Evolutionary conservation across 2,113 vertebrate species (phyloP), one percentile per base, ranked within the genome.

Genomic region (Aplodontia rufa): DNA sequence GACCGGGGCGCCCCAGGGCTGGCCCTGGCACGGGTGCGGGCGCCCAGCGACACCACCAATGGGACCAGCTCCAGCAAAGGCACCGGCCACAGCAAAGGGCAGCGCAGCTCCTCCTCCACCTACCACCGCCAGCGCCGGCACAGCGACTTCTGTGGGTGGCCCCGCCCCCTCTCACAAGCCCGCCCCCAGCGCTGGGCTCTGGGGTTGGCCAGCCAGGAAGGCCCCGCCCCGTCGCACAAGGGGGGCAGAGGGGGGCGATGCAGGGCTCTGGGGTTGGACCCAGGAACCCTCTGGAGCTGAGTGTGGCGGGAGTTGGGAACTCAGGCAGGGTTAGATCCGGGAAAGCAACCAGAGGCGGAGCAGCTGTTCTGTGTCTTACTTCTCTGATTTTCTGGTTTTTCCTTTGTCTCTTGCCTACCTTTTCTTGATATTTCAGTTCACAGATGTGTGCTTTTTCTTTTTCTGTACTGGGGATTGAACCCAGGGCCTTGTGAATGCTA

Each of bases 51-150:
- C 93, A 98, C 98, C 90, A 99, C 99, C 97, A 99, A 99, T 0
- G 99, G 99, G 79, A 99, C 98, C 26, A 99, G 98, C 97, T 99
- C 99, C 96, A 98, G 98, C 95, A 98, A 99, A 98, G 98, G 55
- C 98, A 98, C 98, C 91, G 98, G 98, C 10, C 99, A 99, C 80
- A 97, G 99, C 98, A 99, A 99, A 98, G 98, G 98, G 87, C 99
- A 99, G 86, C 99, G 99, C 68, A 98, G 98, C 24, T 97, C 99
- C 13, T 98, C 99, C 72, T 99, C 99, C 91, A 99, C 99, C 40
- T 99, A 99, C 97, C 99, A 99, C 98, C 98, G 99, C 95, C 99
- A 99, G 97, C 99, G 99, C 81, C 98, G 99, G 95, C 99, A 99
- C 97, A 99, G 99, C 3, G 99, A 99, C 97, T 99, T 99, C 98